Conservation (phyloP, 2,113 vertebrate genomes). For the Trichechus manatus region DNA sequence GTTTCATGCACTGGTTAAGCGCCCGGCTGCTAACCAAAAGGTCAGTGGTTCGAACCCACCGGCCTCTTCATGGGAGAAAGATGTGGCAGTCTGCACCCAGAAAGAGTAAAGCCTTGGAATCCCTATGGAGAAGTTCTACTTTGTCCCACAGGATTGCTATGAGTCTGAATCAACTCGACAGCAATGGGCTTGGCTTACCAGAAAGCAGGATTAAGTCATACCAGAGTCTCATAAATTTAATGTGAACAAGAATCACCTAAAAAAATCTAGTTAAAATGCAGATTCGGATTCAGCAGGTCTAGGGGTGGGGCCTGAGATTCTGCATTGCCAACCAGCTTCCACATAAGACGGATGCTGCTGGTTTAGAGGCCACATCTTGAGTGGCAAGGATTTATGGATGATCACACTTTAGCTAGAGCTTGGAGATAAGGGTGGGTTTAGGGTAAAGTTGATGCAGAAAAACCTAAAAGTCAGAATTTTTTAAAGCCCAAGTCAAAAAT, state of each 20-base stretch:
- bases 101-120: too few species aligned
- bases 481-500: conserved; percentile 12
- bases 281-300: background rate
- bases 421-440: background rate
- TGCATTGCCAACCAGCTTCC: background rate
- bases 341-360: too few species aligned
- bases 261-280: background rate
- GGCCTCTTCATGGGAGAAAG: too few species aligned
- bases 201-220: background rate
- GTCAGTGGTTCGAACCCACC: too few species aligned
- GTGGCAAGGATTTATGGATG: background rate
- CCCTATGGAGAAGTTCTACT: too few species aligned
- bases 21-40: too few species aligned
- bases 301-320: background rate
- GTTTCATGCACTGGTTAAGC: too few species aligned
- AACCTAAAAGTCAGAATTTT: conserved; percentile 21
- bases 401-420: background rate
- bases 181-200: too few species aligned
- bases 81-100: too few species aligned
- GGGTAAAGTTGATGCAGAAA: background rate
- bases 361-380: background rate
- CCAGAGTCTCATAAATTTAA: conserved; percentile 2
- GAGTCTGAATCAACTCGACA: too few species aligned
- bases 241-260: background rate
- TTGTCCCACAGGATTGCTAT: too few species aligned